A percentile compares a stretch with the other conserved stretches of the same genome.
Conservation (phyloP, 1,140 invertebrate genomes). For the Gryllus bimaculatus region DNA sequence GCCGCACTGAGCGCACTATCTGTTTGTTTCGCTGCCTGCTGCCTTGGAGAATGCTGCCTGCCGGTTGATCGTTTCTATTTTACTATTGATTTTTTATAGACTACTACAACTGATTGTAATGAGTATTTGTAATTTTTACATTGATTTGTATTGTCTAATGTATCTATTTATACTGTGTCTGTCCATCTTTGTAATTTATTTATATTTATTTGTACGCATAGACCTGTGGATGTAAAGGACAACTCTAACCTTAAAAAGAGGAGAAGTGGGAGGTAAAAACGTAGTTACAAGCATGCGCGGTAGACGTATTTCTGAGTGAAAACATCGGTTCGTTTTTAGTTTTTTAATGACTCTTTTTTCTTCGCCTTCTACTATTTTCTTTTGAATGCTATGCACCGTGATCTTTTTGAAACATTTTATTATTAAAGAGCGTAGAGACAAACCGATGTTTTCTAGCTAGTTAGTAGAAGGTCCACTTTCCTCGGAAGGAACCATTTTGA, state of each 20-base stretch:
- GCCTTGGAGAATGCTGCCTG: background rate
- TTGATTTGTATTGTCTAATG: background rate
- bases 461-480: background rate
- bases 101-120: background rate
- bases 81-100: background rate
- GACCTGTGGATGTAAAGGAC: background rate
- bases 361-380: background rate
- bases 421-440: background rate
- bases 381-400: background rate
- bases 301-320: background rate
- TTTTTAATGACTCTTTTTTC: background rate
- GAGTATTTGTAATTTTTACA: background rate
- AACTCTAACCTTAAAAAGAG: too few species aligned
- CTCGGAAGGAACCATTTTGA: background rate
- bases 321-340: background rate
- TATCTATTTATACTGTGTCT: background rate
- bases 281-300: background rate
- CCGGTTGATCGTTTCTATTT: background rate
- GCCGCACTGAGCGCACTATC: background rate
- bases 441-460: background rate
- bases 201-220: background rate
- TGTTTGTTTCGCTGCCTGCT: background rate
- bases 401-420: background rate
- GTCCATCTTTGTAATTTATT: background rate
- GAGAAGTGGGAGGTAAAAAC: background rate